These are phyloP conservation scores for Musca domestica DNA, from an alignment of 1,140 invertebrate species.

Conservation along the genomic window DNA sequence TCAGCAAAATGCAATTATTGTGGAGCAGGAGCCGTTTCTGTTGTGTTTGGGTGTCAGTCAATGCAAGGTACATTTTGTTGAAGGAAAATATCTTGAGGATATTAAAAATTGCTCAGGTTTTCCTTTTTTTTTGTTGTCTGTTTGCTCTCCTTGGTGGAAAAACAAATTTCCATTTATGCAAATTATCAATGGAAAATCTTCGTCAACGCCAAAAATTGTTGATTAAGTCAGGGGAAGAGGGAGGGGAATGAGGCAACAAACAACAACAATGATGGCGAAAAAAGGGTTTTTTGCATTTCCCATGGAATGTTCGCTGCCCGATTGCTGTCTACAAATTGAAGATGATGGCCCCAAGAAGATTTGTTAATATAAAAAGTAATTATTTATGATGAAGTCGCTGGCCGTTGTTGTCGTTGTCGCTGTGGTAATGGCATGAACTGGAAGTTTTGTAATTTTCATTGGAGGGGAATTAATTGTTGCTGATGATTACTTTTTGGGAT, in stretches of 20 bases:
- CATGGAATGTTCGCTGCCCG: not conserved
- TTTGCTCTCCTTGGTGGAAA: too few relatives aligned
- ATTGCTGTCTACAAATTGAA: too few relatives aligned
- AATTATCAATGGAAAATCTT: constrained; percentile 10
- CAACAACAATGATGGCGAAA: not conserved
- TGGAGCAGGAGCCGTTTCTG: not conserved
- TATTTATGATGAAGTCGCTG: too few relatives aligned
- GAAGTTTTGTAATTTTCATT: constrained; percentile 3
- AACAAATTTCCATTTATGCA: constrained; percentile 7
- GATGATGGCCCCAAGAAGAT: too few relatives aligned
- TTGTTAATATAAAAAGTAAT: too few relatives aligned
- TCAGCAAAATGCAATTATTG: not conserved
- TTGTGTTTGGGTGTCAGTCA: not conserved
- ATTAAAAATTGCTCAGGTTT: not conserved
- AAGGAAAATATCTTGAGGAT: constrained; percentile 2
- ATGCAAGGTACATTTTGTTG: not conserved
- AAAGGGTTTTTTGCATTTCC: constrained; percentile 15
- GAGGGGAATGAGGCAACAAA: too few relatives aligned
- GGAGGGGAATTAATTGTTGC: not conserved
- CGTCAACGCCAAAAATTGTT: too few relatives aligned
- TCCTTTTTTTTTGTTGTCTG: not conserved
- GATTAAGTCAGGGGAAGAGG: too few relatives aligned
- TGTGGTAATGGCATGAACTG: too few relatives aligned
- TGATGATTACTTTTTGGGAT: too few relatives aligned
- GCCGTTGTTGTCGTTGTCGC: too few relatives aligned